These are phyloP conservation scores for Bubalus kerabau DNA, from an alignment of 2,113 vertebrate species.

Conservation along the genomic window DNA sequence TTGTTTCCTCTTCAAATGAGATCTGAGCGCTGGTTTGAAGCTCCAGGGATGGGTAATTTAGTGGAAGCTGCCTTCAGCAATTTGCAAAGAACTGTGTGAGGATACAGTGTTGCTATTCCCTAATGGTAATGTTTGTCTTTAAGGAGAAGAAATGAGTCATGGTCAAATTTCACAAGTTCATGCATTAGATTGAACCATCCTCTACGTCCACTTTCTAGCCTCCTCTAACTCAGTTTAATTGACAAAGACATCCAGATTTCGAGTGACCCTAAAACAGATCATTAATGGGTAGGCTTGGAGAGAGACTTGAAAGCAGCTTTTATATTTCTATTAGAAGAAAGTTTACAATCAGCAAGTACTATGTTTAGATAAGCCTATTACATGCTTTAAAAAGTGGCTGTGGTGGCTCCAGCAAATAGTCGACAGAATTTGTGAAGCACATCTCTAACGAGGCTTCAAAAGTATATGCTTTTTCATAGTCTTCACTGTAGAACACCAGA, in stretches of 20 bases:
- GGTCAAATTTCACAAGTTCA: conserved; percentile 34
- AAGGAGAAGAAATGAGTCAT: conserved; percentile 42
- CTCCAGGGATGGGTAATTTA: neutral
- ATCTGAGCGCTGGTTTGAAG: conserved; percentile 1
- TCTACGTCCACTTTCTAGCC: neutral
- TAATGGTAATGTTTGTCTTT: conserved; percentile 38
- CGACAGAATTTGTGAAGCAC: neutral
- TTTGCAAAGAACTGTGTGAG: neutral
- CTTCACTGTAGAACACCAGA: neutral
- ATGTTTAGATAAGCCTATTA: conserved; percentile 16
- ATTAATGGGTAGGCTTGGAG: conserved; percentile 11
- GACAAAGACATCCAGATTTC: conserved; percentile 46
- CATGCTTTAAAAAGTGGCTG: neutral
- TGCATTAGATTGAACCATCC: neutral
- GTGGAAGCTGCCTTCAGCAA: neutral
- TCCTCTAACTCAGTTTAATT: conserved; percentile 46
- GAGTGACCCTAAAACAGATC: conserved; percentile 48
- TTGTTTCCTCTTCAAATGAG: neutral
- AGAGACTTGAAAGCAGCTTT: conserved; percentile 38
- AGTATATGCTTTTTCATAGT: neutral
- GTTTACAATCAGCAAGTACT: conserved; percentile 38
- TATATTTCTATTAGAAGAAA: conserved; percentile 47
- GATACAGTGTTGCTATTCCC: neutral
- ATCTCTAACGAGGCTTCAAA: neutral
- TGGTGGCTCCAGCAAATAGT: neutral